Evolutionary conservation across 2,888 invertebrate species (phyloP).

Genomic region (Galeopsomyia nigrocyanea): DNA sequence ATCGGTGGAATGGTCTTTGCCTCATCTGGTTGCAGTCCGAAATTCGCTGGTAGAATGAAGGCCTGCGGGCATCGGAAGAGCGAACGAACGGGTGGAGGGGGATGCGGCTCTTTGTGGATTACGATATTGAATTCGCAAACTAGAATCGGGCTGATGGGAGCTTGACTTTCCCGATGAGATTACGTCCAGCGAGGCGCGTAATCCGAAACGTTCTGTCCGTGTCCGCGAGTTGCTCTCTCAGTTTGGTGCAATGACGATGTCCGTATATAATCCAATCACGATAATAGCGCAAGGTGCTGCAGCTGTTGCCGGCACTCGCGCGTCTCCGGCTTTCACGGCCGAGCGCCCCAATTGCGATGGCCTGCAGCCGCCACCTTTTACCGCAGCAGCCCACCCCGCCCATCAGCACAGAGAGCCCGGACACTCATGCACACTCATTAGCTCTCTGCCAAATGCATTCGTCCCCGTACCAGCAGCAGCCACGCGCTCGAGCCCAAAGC

Average conservation of each 20-base stretch:
- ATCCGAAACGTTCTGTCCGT: slow-evolving; percentile 27
- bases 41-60: too few species aligned
- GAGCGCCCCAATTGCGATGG: slow-evolving; percentile 18
- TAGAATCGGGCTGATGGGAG: slow-evolving; percentile 22
- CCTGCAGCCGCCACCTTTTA: neutral
- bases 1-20: too few species aligned
- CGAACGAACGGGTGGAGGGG: too few species aligned
- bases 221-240: neutral
- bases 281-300: slow-evolving; percentile 24
- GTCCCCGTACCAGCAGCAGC: neutral
- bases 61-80: too few species aligned
- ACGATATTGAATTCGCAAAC: slow-evolving; percentile 37
- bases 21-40: too few species aligned
- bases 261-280: slow-evolving; percentile 34
- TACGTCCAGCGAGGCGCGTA: slow-evolving; percentile 34
- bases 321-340: slow-evolving; percentile 29
- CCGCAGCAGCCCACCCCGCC: neutral
- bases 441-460: neutral
- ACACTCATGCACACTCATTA: neutral
- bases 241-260: slow-evolving; percentile 11
- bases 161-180: slow-evolving; percentile 39
- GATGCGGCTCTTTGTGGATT: slow-evolving; percentile 20
- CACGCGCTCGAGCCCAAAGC: too few species aligned
- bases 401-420: neutral
- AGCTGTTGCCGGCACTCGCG: slow-evolving; percentile 8